Conservation (phyloP, 1,140 invertebrate genomes). For the Andrena cerasifolii region DNA sequence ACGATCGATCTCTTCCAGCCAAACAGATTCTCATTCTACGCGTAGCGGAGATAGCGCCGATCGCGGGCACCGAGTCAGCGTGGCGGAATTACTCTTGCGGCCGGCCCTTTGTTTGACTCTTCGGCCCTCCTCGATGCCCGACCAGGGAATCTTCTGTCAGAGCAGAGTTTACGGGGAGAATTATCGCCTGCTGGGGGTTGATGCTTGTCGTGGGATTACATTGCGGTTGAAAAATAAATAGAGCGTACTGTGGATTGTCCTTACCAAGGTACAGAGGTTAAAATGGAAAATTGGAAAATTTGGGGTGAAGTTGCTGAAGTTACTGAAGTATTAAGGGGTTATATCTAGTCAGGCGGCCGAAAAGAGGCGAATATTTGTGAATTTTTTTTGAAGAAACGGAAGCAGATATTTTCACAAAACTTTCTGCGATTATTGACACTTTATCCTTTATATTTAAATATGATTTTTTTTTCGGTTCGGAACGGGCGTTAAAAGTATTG, state of each 20-base stretch:
- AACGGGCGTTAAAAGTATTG: too few species aligned
- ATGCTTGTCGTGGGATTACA: background rate
- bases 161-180: background rate
- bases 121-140: background rate
- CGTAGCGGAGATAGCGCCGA: conserved; percentile 3
- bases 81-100: conserved; percentile 31
- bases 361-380: too few species aligned
- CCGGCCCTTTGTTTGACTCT: conserved; percentile 31
- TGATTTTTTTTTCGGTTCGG: too few species aligned
- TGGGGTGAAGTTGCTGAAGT: too few species aligned
- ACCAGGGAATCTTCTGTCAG: background rate
- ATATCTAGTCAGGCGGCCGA: too few species aligned
- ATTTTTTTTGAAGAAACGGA: too few species aligned
- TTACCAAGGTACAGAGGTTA: too few species aligned
- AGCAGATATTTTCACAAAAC: too few species aligned
- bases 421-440: too few species aligned
- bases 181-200: background rate
- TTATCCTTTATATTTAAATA: too few species aligned
- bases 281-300: too few species aligned
- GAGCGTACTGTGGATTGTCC: background rate
- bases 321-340: too few species aligned
- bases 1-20: conserved; percentile 68
- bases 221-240: background rate
- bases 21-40: conserved; percentile 64
- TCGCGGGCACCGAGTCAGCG: background rate